Evolutionary conservation across 1,140 invertebrate genomes (phyloP), one percentile per base, ranked within the genome.

Genomic region (Scaptomyza hsui): DNA sequence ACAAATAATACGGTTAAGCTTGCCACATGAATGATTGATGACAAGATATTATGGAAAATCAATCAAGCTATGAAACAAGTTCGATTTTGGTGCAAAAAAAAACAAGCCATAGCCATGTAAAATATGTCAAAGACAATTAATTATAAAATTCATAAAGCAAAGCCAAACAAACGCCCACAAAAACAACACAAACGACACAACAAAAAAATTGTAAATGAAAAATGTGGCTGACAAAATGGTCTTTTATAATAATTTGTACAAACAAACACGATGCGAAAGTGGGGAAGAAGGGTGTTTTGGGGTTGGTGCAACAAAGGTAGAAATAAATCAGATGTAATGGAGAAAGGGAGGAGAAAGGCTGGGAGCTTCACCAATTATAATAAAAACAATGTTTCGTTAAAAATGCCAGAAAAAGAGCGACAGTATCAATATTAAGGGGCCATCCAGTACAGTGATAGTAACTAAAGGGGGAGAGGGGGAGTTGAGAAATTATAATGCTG

Each of bases 191-290:
- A 42, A 32, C 18, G 60, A 24, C 48, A 71, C 19, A 44, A 57
- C 26, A 60, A 49, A 63, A 61, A 75, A 67, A 72, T 29, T 29
- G 26, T 77, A 19, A 53, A 76, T 88, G 72, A 83, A 78, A 88
- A 82, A 78, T 85, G 73, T 56, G 70, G 47, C 68, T 76, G 77
- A 81, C 81, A 80, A 83, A 83, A 85, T 85, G 75, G 75, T 85
- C 80, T 79, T 76, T 79, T 68, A 85, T 70, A 83, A 69, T 83
- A 83, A 83, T 83, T 86, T 86, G 81, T 86, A 62, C 65, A 85
- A 77, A 88, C 70, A 78, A 61, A 73, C 18, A 10, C 45, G 21
- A 7, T 9, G n/a, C n/a, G n/a, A n/a, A n/a, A 29, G 5, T 9
- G 26, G 26, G 26, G 26, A 2, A 7, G 7, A 7, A 24, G 10